phyloP scores from a whole-genome alignment of 2,113 vertebrate genomes.

The Salvator merianae region DNA sequence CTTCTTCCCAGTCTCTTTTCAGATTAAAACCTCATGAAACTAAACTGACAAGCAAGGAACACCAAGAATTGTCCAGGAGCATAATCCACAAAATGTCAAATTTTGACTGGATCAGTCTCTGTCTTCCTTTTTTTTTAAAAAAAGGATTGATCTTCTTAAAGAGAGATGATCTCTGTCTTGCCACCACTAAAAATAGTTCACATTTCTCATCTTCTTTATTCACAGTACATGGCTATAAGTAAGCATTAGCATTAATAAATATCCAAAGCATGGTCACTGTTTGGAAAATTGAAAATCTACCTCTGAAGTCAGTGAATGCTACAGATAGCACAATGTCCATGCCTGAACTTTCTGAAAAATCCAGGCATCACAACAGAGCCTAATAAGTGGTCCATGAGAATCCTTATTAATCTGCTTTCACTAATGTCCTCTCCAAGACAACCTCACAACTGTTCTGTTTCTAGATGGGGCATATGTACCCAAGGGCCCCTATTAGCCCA shows the following conservation, averaged over 20 bases:
- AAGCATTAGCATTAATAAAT: neutral
- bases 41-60: neutral
- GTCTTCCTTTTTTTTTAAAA: neutral
- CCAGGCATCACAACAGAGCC: neutral
- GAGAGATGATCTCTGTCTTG: neutral
- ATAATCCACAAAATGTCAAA: neutral
- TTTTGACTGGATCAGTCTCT: neutral
- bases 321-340: neutral
- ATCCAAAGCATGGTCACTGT: neutral
- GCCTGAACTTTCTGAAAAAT: constrained; percentile 4
- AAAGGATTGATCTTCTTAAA: neutral
- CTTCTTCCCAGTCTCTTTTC: neutral
- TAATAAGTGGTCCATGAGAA: neutral
- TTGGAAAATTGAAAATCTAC: neutral
- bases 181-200: constrained; percentile 9
- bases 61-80: neutral
- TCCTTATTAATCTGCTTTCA: neutral
- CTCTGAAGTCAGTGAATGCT: neutral
- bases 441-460: neutral
- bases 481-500: neutral
- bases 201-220: constrained; percentile 7
- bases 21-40: neutral
- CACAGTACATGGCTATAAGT: neutral
- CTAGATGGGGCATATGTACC: neutral
- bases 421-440: neutral